Evolutionary conservation across 2,113 vertebrate species (phyloP), one percentile per base, ranked within the genome.

Genomic region (Porphyrio hochstetteri): DNA sequence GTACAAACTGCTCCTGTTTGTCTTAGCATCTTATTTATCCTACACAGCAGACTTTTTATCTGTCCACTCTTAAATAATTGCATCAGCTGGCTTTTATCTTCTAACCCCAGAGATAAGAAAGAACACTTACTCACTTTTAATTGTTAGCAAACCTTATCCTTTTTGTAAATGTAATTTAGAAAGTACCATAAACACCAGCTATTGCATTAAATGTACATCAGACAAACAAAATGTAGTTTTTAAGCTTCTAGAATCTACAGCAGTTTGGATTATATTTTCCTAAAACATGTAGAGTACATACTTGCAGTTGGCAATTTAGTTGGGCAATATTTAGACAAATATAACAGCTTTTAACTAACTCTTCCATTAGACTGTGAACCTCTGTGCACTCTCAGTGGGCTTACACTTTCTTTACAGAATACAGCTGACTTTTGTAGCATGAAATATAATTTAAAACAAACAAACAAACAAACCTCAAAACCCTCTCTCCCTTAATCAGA

Each of bases 91-190:
- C n/a, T 92, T 92, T 92, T 91, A 64, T 75, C 55, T 79, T 72
- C 38, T 79, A 72, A 57, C 24, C 76, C 38, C 20, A 92, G 27
- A 91, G 70, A 88, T 80, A 70, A 81, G 44, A 87, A 93, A 76
- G 27, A 90, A 65, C 15, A 61, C 2, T 40, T 59, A 42, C 14
- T 74, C 31, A 38, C 13, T 94, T 71, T 61, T 80, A 93, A 83
- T n/a, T 86, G 36, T 63, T 83, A 88, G 23, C 25, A 87, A 84
- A 88, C 12, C 29, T 91, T 91, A 63, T 67, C 55, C 12, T 88
- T 81, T 80, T 50, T 90, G 10, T 80, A 83, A 72, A 36, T 82
- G n/a, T 69, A 56, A 76, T 1, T 65, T 77, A 85, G 33, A 70
- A 80, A 88, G 33, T 67, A 75, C 11, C 35, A 20, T 70, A 90